These are phyloP conservation scores for Cepaea hortensis DNA, from an alignment of 2,888 invertebrate genomes.

Conservation along the genomic window DNA sequence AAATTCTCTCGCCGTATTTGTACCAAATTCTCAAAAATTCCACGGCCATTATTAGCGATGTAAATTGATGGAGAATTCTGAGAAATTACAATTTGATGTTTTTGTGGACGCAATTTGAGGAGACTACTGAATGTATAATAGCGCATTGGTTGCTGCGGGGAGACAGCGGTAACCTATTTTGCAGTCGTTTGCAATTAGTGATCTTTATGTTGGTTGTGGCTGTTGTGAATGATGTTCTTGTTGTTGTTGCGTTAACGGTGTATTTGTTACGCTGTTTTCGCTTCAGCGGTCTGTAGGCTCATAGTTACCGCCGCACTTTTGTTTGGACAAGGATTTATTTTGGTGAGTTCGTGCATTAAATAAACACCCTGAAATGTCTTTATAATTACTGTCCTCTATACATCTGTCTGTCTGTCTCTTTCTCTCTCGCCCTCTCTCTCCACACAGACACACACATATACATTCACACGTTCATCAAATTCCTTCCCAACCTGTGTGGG, in stretches of 20 bases:
- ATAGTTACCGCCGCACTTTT: too few relatives aligned
- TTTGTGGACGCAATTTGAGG: background rate
- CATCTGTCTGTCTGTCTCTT: background rate
- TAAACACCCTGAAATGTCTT: background rate
- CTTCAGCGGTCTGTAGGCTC: too few relatives aligned
- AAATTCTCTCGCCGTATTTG: background rate
- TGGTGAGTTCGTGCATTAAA: too few relatives aligned
- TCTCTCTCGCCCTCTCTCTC: background rate
- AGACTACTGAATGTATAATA: slow-evolving; percentile 1
- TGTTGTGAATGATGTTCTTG: background rate
- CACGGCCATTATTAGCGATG: slow-evolving; percentile 1
- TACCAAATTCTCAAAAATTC: background rate
- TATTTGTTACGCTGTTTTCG: too few relatives aligned
- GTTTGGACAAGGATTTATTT: too few relatives aligned
- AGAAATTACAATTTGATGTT: slow-evolving; percentile 18
- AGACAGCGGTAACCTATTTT: background rate
- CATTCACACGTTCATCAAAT: too few relatives aligned
- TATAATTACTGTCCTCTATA: background rate
- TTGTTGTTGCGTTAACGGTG: too few relatives aligned
- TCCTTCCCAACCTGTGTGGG: too few relatives aligned
- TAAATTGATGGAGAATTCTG: slow-evolving; percentile 22
- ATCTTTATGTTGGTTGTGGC: background rate
- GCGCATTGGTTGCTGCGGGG: background rate
- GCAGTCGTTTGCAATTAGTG: background rate
- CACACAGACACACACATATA: too few relatives aligned